A percentile compares a stretch with the other conserved stretches of the same genome.
phyloP scores from a whole-genome alignment of 2,888 invertebrate genomes.

The Zaprionus obscuricornis region DNA sequence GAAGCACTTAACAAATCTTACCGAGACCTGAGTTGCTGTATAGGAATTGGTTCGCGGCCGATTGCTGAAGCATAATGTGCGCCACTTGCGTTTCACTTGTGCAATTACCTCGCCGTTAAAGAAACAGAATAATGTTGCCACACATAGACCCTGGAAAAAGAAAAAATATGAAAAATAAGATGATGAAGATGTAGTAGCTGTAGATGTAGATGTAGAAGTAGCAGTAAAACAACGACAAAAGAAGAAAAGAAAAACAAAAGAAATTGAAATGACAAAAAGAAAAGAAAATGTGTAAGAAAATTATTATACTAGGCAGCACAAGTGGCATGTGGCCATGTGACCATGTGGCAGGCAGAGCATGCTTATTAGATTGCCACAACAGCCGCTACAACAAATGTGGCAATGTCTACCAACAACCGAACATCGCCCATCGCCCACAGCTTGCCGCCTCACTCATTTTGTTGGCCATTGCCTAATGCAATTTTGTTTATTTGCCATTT shows the following conservation, averaged over 20 bases:
- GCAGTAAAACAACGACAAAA: too few species aligned
- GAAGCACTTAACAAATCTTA: constrained; percentile 85
- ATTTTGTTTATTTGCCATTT: constrained; percentile 57
- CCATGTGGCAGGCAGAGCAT: constrained; percentile 11
- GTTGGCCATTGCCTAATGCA: constrained; percentile 49
- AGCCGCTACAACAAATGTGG: background rate
- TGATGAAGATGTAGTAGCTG: too few species aligned
- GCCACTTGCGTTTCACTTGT: constrained; percentile 92
- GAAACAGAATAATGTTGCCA: constrained; percentile 96
- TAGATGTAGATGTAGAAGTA: too few species aligned
- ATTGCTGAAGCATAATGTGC: constrained; percentile 86
- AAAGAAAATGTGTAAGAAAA: constrained; percentile 12
- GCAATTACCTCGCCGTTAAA: constrained; percentile 97
- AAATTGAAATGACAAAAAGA: background rate
- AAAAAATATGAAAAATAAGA: background rate
- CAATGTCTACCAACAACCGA: too few species aligned
- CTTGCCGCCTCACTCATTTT: too few species aligned
- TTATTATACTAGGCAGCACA: constrained; percentile 12
- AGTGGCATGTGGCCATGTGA: too few species aligned
- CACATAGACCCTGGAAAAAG: constrained; percentile 91
- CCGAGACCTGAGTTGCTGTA: constrained; percentile 94
- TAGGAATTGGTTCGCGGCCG: constrained; percentile 92
- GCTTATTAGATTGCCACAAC: constrained; percentile 37
- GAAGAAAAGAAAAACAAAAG: background rate
- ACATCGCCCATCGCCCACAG: too few species aligned